Base-by-base conservation (phyloP, 2,888 invertebrate genomes). In the Dicyrtoma fusca region DNA sequence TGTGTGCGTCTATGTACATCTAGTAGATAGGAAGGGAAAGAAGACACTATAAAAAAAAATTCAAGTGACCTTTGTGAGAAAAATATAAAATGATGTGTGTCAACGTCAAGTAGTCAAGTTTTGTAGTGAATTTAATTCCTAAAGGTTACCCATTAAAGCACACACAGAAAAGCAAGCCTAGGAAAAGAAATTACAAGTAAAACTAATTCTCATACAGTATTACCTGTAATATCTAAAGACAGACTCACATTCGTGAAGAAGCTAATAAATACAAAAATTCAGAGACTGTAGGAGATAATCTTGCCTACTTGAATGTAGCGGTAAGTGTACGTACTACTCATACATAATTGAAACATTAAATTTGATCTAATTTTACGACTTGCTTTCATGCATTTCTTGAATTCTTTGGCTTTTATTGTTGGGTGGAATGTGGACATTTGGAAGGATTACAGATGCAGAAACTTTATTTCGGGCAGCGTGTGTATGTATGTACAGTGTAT, bases 51-150 rank as follows among this genome's bases (percentile, higher is more conserved):
- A n/a, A n/a, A n/a, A n/a, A 3, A 3, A 34, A 34, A 34, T 34
- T 34, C 4, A 34, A 53, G 53, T 19, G 53, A 53, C 53, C 53
- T 53, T 53, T 19, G 17, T 53, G 53, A 53, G 53, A 53, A 53
- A 53, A 53, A 17, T 53, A 11, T 17, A 19, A 21, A 17, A 19
- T 53, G 21, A n/a, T 17, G 19, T 17, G 53, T 53, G 53, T 19
- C 19, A n/a, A n/a, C n/a, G n/a, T n/a, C n/a, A n/a, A n/a, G n/a
- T n/a, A n/a, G n/a, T n/a, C n/a, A n/a, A 53, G 53, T 8, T 19
- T 53, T 10, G 21, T 53, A 3, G 17, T 17, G 49, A 17, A 49
- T 34, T 34, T 34, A 34, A 34, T 5, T 5, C 34, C 8, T 34
- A 34, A 34, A 34, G 34, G 34, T 34, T 34, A 34, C 34, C 8